Percentiles rank a stretch among this genome's conserved stretches.
phyloP scores from a whole-genome alignment of 2,113 vertebrate species.

The Neolamprologus kungweensis region DNA sequence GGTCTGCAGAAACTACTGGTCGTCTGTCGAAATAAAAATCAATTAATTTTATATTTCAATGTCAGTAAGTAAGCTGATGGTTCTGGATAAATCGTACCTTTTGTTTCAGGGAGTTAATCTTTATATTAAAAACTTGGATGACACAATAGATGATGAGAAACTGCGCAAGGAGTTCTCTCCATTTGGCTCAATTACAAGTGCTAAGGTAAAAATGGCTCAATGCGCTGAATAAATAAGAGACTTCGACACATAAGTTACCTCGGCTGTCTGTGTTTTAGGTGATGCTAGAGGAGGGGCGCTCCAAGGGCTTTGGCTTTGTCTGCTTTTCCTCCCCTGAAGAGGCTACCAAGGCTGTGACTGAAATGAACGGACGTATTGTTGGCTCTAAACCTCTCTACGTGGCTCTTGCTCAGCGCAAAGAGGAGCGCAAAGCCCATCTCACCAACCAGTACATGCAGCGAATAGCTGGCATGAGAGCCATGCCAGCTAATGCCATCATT shows the following conservation, averaged over 20 bases:
- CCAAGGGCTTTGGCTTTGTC: conserved; percentile 98
- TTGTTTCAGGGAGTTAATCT: conserved; percentile 89
- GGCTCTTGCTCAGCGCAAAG: conserved; percentile 93
- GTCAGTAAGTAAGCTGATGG: background rate
- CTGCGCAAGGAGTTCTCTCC: conserved; percentile 96
- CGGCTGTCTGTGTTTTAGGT: conserved; percentile 71
- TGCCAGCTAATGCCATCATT: conserved; percentile 95
- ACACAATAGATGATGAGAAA: conserved; percentile 98
- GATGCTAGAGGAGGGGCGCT: conserved; percentile 96
- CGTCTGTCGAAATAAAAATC: background rate
- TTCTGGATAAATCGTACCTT: background rate
- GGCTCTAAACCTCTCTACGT: conserved; percentile 96
- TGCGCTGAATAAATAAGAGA: background rate
- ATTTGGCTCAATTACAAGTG: conserved; percentile 96
- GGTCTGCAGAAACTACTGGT: conserved; percentile 59
- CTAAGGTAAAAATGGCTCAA: conserved; percentile 78
- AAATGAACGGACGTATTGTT: conserved; percentile 98
- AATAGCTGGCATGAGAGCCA: conserved; percentile 94
- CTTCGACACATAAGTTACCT: background rate
- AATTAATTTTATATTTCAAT: background rate
- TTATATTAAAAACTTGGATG: conserved; percentile 98
- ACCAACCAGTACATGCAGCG: conserved; percentile 99
- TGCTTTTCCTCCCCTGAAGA: conserved; percentile 99
- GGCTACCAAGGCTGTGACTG: conserved; percentile 96
- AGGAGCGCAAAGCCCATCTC: conserved; percentile 95